Evolutionary conservation across 2,797 vertebrate genomes (phyloP).

Genomic region (Onychomys leucogaster): DNA sequence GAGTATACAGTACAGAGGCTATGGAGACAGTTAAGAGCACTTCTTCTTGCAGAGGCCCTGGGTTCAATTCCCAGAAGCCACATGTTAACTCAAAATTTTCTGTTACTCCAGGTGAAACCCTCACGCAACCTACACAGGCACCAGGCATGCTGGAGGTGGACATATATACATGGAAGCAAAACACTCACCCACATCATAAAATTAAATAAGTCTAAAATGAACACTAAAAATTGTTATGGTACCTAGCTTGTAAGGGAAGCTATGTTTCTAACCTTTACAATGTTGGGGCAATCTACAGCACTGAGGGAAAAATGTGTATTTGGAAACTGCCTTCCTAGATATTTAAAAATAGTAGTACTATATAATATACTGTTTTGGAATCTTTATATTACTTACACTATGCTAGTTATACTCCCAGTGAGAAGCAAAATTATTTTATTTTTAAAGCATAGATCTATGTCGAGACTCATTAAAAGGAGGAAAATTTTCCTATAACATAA

Average conservation of each 20-base stretch:
- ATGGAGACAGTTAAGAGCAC: background rate
- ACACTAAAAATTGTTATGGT: background rate
- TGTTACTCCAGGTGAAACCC: background rate
- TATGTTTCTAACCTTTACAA: background rate
- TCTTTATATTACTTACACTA: background rate
- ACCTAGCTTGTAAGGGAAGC: background rate
- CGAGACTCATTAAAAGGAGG: background rate
- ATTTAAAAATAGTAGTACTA: background rate
- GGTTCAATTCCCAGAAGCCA: background rate
- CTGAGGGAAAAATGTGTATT: background rate
- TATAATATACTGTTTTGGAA: background rate
- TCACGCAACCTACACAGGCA: background rate
- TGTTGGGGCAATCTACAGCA: background rate
- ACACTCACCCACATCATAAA: background rate
- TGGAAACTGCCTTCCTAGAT: background rate
- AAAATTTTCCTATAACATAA: background rate
- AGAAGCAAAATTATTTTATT: background rate
- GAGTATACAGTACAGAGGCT: too few species aligned
- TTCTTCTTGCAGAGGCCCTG: background rate
- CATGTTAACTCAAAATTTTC: background rate
- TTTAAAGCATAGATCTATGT: background rate
- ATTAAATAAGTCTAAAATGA: background rate
- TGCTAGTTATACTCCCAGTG: background rate
- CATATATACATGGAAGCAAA: background rate
- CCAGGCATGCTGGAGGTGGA: background rate